Evolutionary conservation across 2,888 invertebrate genomes (phyloP), one percentile per base, ranked within the genome.

Genomic region (Leptodirus hochenwartii): DNA sequence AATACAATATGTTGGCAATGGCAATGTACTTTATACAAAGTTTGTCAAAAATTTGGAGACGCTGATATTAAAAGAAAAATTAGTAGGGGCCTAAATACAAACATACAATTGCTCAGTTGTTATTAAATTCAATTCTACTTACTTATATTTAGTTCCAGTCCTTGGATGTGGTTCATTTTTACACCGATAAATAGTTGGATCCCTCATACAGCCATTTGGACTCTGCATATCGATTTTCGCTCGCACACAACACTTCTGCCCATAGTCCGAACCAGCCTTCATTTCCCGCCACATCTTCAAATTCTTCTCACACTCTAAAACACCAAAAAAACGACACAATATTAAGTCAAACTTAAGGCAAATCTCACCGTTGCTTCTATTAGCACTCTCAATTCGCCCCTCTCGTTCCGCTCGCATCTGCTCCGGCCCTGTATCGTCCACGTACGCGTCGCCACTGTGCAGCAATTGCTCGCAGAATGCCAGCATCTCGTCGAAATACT

Each of bases 151-250:
- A 14, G 66, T 72, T 32, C 91, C 93, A 5, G 95, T 96, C 15
- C 82, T 65, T 0, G 95, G 87, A 61, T 99, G 98, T 2, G 74
- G 64, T 51, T 96, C 95, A 29, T 78, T 78, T 58, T 99, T 99
- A 59, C 95, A 98, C 10, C 98, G 66, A 54, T 95, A 99, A 47
- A 99, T 93, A 14, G 96, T 95, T 16, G 98, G 98, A 62, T 99
- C 98, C 17, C 98, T 65, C 70, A 99, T 59, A 45, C 95, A 96
- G 2, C 98, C 98, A 55, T 98, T 99, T 11, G 75, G 62, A 0
- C 91, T 91, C 44, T 76, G 68, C 90, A 96, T 96, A 56, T 95
- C 88, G 34, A 99, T 93, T 62, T 93, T 96, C 0, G 93, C 93
- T 30, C 98, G 69, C 1, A 98, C 88, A 50, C 93, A 93, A 51